phyloP scores from a whole-genome alignment of 2,113 vertebrate genomes.

The Percina caprodes region DNA sequence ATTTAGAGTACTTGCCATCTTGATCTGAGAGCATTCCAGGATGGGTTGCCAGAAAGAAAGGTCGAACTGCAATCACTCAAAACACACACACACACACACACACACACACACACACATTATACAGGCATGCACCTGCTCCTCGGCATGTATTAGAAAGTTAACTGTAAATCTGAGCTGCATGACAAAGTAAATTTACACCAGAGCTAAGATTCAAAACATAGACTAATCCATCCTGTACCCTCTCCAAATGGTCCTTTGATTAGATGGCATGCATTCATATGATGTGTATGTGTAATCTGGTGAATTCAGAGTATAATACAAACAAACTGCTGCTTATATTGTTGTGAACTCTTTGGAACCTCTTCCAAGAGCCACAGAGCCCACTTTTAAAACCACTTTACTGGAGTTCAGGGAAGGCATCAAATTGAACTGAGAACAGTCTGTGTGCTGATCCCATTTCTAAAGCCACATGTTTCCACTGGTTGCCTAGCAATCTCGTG shows the following conservation, averaged over 20 bases:
- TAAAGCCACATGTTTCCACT: not conserved
- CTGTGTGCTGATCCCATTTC: not conserved
- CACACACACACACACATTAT: constrained; percentile 26
- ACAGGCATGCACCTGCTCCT: constrained; percentile 65
- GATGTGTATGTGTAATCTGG: not conserved
- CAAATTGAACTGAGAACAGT: not conserved
- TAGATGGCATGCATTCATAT: not conserved
- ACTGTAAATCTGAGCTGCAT: constrained; percentile 1
- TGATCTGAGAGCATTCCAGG: constrained; percentile 70
- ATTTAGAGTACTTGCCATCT: constrained; percentile 65
- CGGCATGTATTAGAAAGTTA: constrained; percentile 30
- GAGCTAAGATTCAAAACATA: not conserved
- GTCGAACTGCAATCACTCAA: constrained; percentile 70
- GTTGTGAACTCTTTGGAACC: not conserved
- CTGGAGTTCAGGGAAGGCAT: not conserved
- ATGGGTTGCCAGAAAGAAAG: constrained; percentile 73
- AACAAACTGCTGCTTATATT: not conserved
- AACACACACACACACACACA: constrained; percentile 1
- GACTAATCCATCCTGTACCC: not conserved
- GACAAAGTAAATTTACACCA: constrained; percentile 19
- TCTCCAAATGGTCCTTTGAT: not conserved
- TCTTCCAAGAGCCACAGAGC: not conserved
- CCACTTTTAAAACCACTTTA: not conserved
- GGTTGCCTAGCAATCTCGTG: too few species aligned
- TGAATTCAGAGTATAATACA: not conserved